Conservation (phyloP, 2,888 invertebrate genomes). For the Idaea biselata region DNA sequence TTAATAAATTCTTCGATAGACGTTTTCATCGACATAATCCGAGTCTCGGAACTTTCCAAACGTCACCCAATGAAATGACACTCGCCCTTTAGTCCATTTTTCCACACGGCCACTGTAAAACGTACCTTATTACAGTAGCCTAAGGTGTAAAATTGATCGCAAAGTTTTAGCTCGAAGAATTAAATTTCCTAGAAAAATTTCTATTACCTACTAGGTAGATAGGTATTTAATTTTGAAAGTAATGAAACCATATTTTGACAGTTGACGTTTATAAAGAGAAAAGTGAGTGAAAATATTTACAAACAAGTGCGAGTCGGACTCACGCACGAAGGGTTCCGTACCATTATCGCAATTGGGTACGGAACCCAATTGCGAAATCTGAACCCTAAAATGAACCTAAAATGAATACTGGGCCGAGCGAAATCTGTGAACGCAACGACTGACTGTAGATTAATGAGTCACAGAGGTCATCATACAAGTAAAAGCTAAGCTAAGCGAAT, state of each 20-base stretch:
- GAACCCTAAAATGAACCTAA: too few relatives aligned
- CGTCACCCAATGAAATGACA: conserved; percentile 41
- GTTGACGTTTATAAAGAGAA: background rate
- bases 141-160: background rate
- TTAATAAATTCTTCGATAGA: conserved; percentile 14
- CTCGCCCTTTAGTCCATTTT: conserved; percentile 27
- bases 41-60: conserved; percentile 31
- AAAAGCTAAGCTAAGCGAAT: too few relatives aligned
- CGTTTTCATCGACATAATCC: conserved; percentile 18
- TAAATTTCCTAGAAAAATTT: background rate
- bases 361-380: too few relatives aligned
- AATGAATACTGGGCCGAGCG: too few relatives aligned
- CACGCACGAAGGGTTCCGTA: too few relatives aligned
- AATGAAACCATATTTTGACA: background rate
- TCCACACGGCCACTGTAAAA: background rate
- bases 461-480: too few relatives aligned
- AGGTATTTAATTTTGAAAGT: background rate
- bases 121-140: background rate
- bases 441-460: too few relatives aligned
- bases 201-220: background rate
- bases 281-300: background rate
- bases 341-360: too few relatives aligned
- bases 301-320: too few relatives aligned
- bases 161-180: background rate
- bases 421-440: too few relatives aligned